These are phyloP conservation scores for Hylyphantes graminicola DNA, from an alignment of 1,140 invertebrate genomes.

Conservation along the genomic window DNA sequence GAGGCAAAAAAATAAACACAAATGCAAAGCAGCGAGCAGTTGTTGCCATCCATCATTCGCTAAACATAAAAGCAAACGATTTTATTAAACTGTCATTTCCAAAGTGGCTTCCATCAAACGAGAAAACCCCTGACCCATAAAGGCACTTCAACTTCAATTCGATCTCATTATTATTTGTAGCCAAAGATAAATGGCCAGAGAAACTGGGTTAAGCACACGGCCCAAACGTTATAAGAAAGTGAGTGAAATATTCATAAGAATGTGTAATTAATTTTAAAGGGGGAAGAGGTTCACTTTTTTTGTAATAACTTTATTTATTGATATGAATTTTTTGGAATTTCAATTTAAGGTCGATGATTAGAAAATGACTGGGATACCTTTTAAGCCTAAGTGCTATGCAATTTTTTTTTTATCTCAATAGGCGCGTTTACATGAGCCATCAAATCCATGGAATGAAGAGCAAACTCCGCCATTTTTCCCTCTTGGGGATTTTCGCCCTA, in stretches of 20 bases:
- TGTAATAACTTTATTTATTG: not conserved
- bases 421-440: too few species aligned
- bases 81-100: constrained; percentile 32
- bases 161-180: constrained; percentile 27
- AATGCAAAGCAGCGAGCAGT: too few species aligned
- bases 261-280: constrained; percentile 16
- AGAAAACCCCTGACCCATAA: constrained; percentile 8
- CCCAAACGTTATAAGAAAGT: not conserved
- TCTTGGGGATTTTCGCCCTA: too few species aligned
- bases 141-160: not conserved
- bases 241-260: not conserved
- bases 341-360: too few species aligned
- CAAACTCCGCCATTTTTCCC: too few species aligned
- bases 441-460: too few species aligned
- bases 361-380: too few species aligned
- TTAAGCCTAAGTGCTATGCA: too few species aligned
- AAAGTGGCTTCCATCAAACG: not conserved
- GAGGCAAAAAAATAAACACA: not conserved
- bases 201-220: constrained; percentile 33
- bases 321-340: too few species aligned
- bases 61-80: not conserved
- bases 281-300: constrained; percentile 5
- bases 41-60: too few species aligned
- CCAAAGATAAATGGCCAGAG: not conserved
- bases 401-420: too few species aligned